Evolutionary conservation across 2,113 vertebrate species (phyloP), one percentile per base, ranked within the genome.

Genomic region (Petaurus breviceps): DNA sequence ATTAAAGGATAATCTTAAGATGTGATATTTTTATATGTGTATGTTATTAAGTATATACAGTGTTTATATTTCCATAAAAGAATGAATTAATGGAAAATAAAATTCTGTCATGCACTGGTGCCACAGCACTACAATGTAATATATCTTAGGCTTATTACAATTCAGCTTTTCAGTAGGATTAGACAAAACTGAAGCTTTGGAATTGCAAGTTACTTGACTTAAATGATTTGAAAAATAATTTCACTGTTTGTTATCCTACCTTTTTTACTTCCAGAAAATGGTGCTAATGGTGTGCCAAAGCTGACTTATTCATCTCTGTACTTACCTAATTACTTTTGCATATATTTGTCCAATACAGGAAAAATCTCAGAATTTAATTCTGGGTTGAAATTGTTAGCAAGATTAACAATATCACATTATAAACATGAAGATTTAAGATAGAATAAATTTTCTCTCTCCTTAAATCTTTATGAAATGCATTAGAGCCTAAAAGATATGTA

Each of bases 1-100:
- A 97, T 97, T 98, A 98, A 95, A 95, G 94, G 94, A 68, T 95
- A 97, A 98, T 98, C 96, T 97, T 55, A 97, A 97, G 98, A 97
- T 96, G 94, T 95, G 96, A 49, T 97, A 97, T 98, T 97, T 61
- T 96, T 98, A 98, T 98, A 22, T 96, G 89, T 84, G 1, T 96
- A 52, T 95, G 46, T 94, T 98, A 97, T 97, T 98, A 97, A 98
- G 95, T 98, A 97, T 98, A 97, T 90, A 97, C 95, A 97, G 96
- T 96, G 95, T 97, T 98, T 98, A 90, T 95, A 98, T 97, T 98
- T 98, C 96, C 90, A 97, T 96, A 96, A 96, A 97, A 97, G 96
- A 97, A 96, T 89, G 93, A 97, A 97, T 95, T 97, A 97, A 97
- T 98, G 96, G 95, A 97, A 98, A 98, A 95, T 93, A 98, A 96